These are phyloP conservation scores for Sycophaga agraensis DNA, from an alignment of 1,140 invertebrate species.

Conservation along the genomic window DNA sequence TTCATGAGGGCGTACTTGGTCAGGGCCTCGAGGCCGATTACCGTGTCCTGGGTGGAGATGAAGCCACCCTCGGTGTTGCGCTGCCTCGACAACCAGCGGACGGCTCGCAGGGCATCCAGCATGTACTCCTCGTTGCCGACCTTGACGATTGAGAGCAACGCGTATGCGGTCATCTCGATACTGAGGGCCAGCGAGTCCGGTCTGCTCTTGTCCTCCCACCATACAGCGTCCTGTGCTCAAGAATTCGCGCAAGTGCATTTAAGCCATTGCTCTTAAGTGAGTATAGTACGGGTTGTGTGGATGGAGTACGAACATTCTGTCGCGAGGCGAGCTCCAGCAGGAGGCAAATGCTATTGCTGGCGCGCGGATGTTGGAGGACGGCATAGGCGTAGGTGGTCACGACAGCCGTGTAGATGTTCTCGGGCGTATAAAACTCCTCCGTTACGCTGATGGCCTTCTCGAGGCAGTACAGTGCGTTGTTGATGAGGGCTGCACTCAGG, in stretches of 20 bases:
- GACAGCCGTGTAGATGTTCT: slow-evolving; percentile 59
- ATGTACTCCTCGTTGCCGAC: slow-evolving; percentile 63
- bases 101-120: slow-evolving; percentile 59
- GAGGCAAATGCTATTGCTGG: slow-evolving; percentile 40
- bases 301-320: slow-evolving; percentile 37
- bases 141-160: slow-evolving; percentile 65
- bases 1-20: slow-evolving; percentile 60
- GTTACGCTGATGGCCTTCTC: slow-evolving; percentile 40
- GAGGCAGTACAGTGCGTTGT: slow-evolving; percentile 64
- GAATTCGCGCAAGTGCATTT: too few species aligned
- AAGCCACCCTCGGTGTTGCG: slow-evolving; percentile 78
- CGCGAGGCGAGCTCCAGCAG: slow-evolving; percentile 45
- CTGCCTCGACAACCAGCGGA: slow-evolving; percentile 74
- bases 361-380: slow-evolving; percentile 56
- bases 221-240: slow-evolving; percentile 48
- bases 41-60: slow-evolving; percentile 71
- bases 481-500: slow-evolving; percentile 51
- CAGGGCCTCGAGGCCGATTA: slow-evolving; percentile 67
- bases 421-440: slow-evolving; percentile 32
- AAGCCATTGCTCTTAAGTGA: too few species aligned
- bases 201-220: slow-evolving; percentile 55
- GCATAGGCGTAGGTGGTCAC: slow-evolving; percentile 65
- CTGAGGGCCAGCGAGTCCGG: slow-evolving; percentile 50
- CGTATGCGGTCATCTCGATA: slow-evolving; percentile 79
- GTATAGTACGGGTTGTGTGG: too few species aligned